Percentiles rank a stretch among this genome's conserved stretches.
phyloP scores from a whole-genome alignment of 2,797 vertebrate species.

The Psittacula derbiana region DNA sequence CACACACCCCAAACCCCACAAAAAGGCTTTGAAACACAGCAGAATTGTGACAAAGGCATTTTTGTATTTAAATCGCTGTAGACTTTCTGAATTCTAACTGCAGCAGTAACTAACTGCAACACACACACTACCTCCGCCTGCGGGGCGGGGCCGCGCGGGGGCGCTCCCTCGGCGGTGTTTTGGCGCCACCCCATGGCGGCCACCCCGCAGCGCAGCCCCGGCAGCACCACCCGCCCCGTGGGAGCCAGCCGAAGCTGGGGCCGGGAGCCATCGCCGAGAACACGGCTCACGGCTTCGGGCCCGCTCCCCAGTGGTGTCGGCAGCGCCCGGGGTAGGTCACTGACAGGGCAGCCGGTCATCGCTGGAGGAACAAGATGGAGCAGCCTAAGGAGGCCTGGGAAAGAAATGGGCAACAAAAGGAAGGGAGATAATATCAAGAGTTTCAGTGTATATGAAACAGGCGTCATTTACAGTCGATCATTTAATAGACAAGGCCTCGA shows the following conservation, averaged over 20 bases:
- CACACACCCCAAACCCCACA: background rate
- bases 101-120: background rate
- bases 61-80: background rate
- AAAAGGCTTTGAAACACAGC: background rate
- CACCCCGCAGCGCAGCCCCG: background rate
- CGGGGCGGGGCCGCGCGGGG: no score
- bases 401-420: background rate
- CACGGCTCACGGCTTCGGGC: background rate
- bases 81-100: background rate
- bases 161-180: background rate
- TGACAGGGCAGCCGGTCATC: background rate
- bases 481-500: background rate
- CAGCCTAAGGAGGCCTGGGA: rapidly evolving
- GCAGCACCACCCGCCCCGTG: background rate
- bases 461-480: rapidly evolving
- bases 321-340: rapidly evolving
- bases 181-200: background rate
- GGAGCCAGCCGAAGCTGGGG: background rate
- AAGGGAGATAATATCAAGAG: background rate
- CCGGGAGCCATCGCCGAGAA: background rate
- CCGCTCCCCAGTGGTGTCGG: background rate
- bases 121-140: background rate
- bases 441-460: rapidly evolving
- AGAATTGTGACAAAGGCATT: background rate
- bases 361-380: background rate